Conservation (phyloP, 2,113 vertebrate species). For the Propithecus coquereli region DNA sequence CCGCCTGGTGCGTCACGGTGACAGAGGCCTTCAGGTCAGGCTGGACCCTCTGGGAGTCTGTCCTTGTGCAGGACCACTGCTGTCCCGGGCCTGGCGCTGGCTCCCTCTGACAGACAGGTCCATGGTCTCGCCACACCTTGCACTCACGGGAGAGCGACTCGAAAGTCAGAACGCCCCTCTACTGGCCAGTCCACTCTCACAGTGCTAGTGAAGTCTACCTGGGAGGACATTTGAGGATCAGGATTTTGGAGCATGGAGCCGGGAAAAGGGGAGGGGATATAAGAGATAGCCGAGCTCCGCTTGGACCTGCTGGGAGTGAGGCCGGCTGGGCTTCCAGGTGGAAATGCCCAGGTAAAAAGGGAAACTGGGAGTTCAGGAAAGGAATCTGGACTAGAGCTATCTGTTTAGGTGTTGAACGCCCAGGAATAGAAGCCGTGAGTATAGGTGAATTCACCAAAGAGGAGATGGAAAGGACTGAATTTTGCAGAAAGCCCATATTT, state of each 20-base stretch:
- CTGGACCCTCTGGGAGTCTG: background rate
- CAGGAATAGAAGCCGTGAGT: background rate
- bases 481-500: background rate
- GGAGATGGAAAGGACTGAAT: background rate
- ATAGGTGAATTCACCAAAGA: background rate
- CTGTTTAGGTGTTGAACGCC: background rate
- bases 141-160: background rate
- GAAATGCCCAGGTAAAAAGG: background rate
- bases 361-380: background rate
- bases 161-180: background rate
- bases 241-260: background rate
- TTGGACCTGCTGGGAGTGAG: background rate
- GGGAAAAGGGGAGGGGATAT: background rate
- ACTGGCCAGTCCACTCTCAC: background rate
- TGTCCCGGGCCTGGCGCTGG: background rate
- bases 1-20: too few relatives aligned
- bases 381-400: background rate
- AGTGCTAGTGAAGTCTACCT: background rate
- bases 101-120: background rate
- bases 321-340: background rate
- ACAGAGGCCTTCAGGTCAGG: background rate
- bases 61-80: background rate
- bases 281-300: background rate
- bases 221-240: background rate
- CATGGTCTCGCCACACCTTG: fast-evolving